Percentiles rank a stretch among this genome's conserved stretches.
phyloP scores from a whole-genome alignment of 2,888 invertebrate genomes.

The Hyalella azteca region DNA sequence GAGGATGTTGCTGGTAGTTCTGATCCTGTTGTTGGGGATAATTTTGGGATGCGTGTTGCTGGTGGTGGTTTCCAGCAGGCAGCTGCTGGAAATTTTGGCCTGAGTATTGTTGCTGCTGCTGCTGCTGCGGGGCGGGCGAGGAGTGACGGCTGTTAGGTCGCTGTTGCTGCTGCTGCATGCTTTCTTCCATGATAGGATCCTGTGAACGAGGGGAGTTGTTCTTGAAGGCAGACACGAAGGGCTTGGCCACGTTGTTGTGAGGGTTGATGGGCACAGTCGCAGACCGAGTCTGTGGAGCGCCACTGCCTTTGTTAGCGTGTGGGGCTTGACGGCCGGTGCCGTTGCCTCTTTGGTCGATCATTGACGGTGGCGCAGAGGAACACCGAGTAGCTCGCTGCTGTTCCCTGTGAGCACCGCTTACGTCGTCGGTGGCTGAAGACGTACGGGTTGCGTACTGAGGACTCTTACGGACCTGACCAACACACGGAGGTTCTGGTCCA shows the following conservation, averaged over 20 bases:
- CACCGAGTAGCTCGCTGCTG: slow-evolving; percentile 44
- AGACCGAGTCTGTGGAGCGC: slow-evolving; percentile 42
- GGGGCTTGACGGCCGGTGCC: slow-evolving; percentile 39
- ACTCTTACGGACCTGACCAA: background rate
- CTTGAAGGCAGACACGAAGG: slow-evolving; percentile 44
- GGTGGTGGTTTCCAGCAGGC: slow-evolving; percentile 19
- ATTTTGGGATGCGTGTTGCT: slow-evolving; percentile 1
- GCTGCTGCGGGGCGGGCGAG: slow-evolving; percentile 20
- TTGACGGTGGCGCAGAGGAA: slow-evolving; percentile 51
- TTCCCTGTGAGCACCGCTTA: background rate
- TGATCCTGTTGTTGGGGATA: slow-evolving; percentile 33
- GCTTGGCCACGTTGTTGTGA: slow-evolving; percentile 51
- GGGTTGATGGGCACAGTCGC: slow-evolving; percentile 36
- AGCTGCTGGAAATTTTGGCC: too few relatives aligned
- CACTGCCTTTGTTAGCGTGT: slow-evolving; percentile 31
- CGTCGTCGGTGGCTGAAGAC: slow-evolving; percentile 28
- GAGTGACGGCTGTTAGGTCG: slow-evolving; percentile 35
- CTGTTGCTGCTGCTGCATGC: slow-evolving; percentile 39
- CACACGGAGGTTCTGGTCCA: background rate
- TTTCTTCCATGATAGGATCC: slow-evolving; percentile 37
- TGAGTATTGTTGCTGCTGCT: background rate
- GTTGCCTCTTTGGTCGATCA: slow-evolving; percentile 39
- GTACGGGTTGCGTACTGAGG: background rate
- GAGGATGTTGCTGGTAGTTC: slow-evolving; percentile 20
- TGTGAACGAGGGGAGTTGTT: slow-evolving; percentile 38